Evolutionary conservation across 1,140 invertebrate species (phyloP).

Genomic region (Mactra quadrangularis): DNA sequence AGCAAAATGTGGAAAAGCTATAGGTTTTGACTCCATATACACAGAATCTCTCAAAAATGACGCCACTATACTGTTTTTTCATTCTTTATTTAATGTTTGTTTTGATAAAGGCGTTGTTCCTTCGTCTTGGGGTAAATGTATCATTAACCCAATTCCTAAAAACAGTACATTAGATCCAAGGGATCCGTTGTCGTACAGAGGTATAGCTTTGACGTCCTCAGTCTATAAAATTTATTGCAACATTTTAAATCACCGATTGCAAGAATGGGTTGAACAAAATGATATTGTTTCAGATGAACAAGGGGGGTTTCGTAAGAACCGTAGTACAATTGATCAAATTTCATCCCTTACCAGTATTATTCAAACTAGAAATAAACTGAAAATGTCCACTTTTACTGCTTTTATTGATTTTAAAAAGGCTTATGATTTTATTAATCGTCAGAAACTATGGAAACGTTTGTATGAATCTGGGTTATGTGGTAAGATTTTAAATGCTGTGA

Average conservation of each 20-base stretch:
- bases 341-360: no score
- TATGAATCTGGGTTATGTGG: not conserved
- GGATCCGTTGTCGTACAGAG: slow-evolving; percentile 44
- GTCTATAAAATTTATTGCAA: slow-evolving; percentile 32
- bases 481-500: slow-evolving; percentile 18
- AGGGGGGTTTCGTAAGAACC: not conserved
- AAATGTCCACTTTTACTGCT: no score
- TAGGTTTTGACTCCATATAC: no score
- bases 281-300: slow-evolving; percentile 15
- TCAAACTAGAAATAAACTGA: no score
- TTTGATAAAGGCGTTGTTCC: slow-evolving; percentile 1
- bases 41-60: no score
- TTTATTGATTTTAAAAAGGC: slow-evolving; percentile 39
- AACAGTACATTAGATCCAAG: slow-evolving; percentile 18
- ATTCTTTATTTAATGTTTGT: slow-evolving; percentile 24
- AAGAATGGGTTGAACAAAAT: slow-evolving; percentile 5
- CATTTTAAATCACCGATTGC: slow-evolving; percentile 30
- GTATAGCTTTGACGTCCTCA: slow-evolving; percentile 1
- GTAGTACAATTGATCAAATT: no score
- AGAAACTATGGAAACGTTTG: slow-evolving; percentile 26
- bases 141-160: slow-evolving; percentile 56
- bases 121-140: slow-evolving; percentile 16
- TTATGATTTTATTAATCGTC: slow-evolving; percentile 26
- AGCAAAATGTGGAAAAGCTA: no score
- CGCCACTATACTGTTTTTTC: no score